phyloP scores from a whole-genome alignment of 2,797 vertebrate genomes.

The Clarias platycephalus region DNA sequence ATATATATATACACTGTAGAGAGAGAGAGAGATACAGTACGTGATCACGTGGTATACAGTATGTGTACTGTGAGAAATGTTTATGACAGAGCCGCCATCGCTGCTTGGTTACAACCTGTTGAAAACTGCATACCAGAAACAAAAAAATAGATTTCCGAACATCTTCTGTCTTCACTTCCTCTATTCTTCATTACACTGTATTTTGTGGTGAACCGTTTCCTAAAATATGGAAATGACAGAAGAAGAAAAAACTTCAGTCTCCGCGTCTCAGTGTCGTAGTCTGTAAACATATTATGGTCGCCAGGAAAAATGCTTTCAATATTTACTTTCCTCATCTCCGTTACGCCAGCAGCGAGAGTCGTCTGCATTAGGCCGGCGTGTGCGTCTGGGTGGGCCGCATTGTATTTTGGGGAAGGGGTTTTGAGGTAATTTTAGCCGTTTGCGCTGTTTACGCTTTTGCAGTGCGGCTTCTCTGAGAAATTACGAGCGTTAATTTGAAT shows the following conservation, averaged over 20 bases:
- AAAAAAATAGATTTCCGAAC: neutral
- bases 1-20: too few relatives aligned
- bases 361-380: conserved; percentile 29
- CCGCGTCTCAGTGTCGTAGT: neutral
- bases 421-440: conserved; percentile 41
- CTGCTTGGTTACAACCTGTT: neutral
- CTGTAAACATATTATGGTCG: conserved; percentile 41
- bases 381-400: conserved; percentile 25
- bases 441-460: conserved; percentile 28
- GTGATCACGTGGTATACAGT: too few relatives aligned
- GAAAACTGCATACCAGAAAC: neutral
- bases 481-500: conserved; percentile 47
- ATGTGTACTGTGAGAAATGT: neutral
- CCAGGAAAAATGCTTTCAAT: conserved; percentile 37
- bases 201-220: neutral
- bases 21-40: too few relatives aligned
- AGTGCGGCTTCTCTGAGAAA: conserved; percentile 41
- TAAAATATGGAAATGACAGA: neutral
- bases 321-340: conserved; percentile 44
- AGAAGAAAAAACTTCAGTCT: neutral
- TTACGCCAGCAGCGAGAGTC: conserved; percentile 29
- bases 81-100: neutral
- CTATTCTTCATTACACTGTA: neutral
- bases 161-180: neutral
- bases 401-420: neutral